Conservation (phyloP, 2,113 vertebrate genomes). For the Willisornis vidua region DNA sequence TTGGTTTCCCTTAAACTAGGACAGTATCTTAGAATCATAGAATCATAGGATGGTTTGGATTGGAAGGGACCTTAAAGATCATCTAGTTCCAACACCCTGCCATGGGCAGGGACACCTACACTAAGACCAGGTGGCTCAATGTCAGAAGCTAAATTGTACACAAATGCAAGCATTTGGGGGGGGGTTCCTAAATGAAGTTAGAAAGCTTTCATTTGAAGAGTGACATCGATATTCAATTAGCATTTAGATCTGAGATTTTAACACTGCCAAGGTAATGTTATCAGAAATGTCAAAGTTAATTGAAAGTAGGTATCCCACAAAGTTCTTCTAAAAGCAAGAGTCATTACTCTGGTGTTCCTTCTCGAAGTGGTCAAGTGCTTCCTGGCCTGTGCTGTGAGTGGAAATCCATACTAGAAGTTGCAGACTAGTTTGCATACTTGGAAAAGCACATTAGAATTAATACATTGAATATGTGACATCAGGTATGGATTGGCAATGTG, state of each 20-base stretch:
- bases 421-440: neutral
- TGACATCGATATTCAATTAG: neutral
- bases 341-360: constrained; percentile 11
- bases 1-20: no score
- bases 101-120: neutral
- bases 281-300: neutral
- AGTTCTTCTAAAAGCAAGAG: neutral
- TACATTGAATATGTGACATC: neutral
- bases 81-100: neutral
- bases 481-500: neutral
- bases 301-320: neutral
- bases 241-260: neutral
- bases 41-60: neutral
- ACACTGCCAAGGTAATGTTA: neutral
- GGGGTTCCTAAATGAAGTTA: neutral
- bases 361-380: neutral
- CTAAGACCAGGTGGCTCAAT: neutral
- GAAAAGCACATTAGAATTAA: neutral
- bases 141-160: neutral
- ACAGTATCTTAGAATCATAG: neutral
- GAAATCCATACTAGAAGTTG: neutral
- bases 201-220: neutral
- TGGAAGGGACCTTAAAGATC: neutral
- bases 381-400: neutral
- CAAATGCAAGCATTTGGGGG: neutral